phyloP scores from a whole-genome alignment of 2,888 invertebrate species.

The Orthosia cruda region DNA sequence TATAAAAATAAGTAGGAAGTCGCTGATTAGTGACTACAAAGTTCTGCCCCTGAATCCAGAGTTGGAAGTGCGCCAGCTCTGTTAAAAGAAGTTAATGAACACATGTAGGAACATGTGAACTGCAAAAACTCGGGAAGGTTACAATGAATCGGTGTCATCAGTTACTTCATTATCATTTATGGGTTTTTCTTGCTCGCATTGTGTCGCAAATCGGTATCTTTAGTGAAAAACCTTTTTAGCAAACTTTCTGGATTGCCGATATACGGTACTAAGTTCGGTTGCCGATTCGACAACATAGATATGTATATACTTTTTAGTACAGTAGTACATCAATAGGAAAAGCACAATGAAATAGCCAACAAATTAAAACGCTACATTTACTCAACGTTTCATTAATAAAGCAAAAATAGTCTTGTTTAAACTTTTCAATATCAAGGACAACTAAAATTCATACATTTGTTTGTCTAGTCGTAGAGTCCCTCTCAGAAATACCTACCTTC shows the following conservation, averaged over 20 bases:
- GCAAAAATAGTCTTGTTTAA: not conserved
- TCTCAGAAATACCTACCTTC: not conserved
- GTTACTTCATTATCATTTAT: conserved; percentile 46
- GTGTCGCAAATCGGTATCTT: conserved; percentile 1
- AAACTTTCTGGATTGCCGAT: not conserved
- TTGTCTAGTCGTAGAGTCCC: not conserved
- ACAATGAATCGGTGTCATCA: conserved; percentile 57
- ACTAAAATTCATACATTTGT: not conserved
- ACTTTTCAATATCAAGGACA: not conserved
- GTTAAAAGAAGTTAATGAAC: conserved; percentile 77
- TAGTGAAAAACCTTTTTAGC: not conserved
- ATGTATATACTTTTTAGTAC: not conserved
- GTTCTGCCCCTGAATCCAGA: conserved; percentile 73
- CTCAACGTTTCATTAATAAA: not conserved
- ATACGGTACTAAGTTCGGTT: not conserved
- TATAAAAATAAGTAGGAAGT: conserved; percentile 73
- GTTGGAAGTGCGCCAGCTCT: conserved; percentile 78
- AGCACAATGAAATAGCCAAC: not conserved
- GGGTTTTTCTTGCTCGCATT: conserved; percentile 24
- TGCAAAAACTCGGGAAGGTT: conserved; percentile 69
- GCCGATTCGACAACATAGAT: not conserved
- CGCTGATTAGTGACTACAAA: conserved; percentile 83
- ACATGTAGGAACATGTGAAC: conserved; percentile 73
- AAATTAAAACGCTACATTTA: not conserved
- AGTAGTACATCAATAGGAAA: not conserved